Conservation (phyloP, 1,140 invertebrate species). For the Drosophila equinoxialis region DNA sequence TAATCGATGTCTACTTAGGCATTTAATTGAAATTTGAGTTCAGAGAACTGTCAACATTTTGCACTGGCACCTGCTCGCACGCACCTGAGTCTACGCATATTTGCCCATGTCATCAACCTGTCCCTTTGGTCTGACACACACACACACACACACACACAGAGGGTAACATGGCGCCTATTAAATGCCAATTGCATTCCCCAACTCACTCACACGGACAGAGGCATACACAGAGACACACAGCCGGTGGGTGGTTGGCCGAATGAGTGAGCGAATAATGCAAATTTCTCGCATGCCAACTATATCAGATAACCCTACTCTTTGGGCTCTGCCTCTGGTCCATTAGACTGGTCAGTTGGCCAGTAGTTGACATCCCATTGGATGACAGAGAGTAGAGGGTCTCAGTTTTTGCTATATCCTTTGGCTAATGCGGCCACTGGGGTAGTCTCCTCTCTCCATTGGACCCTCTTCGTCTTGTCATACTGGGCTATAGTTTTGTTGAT, state of each 20-base stretch:
- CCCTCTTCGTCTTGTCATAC: slow-evolving; percentile 12
- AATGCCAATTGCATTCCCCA: slow-evolving; percentile 50
- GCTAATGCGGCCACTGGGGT: slow-evolving; percentile 50
- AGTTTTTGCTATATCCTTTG: slow-evolving; percentile 7
- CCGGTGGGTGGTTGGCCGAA: neutral
- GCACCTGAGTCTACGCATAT: slow-evolving; percentile 12
- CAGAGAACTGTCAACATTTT: slow-evolving; percentile 11
- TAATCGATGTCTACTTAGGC: slow-evolving; percentile 15
- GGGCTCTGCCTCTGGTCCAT: slow-evolving; percentile 22
- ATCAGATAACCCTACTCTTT: neutral
- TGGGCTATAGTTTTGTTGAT: slow-evolving; percentile 55
- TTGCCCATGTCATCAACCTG: slow-evolving; percentile 22
- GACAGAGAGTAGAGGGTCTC: neutral
- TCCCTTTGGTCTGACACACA: neutral
- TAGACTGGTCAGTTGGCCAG: slow-evolving; percentile 45
- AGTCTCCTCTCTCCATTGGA: slow-evolving; percentile 1
- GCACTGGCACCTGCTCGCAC: slow-evolving; percentile 13
- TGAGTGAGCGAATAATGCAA: slow-evolving; percentile 9
- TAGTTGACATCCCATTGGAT: slow-evolving; percentile 41
- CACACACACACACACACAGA: neutral
- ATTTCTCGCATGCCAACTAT: slow-evolving; percentile 18
- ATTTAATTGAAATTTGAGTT: slow-evolving; percentile 20
- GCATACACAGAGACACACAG: slow-evolving; percentile 17
- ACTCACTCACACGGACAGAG: neutral
- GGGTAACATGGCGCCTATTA: slow-evolving; percentile 40